These are phyloP conservation scores for Mamestra configurata DNA, from an alignment of 1,140 invertebrate genomes.

Conservation along the genomic window DNA sequence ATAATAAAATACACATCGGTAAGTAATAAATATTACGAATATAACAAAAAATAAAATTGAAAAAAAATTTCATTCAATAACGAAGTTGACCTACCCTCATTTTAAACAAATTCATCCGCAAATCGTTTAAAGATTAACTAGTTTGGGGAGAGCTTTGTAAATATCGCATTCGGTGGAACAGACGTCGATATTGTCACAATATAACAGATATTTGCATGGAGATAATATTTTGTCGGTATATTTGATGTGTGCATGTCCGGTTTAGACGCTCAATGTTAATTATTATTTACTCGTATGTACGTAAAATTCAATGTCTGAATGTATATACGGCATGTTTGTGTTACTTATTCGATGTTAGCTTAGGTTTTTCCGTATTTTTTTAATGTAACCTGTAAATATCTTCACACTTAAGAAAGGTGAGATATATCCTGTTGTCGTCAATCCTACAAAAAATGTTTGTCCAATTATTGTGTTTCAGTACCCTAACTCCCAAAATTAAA, in stretches of 20 bases:
- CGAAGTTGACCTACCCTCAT: constrained; percentile 7
- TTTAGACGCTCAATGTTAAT: constrained; percentile 18
- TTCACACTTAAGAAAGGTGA: neutral
- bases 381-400: neutral
- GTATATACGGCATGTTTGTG: constrained; percentile 49
- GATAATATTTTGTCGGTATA: constrained; percentile 3
- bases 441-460: too few species aligned
- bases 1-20: constrained; percentile 20
- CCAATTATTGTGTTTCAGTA: too few species aligned
- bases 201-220: constrained; percentile 11
- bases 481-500: too few species aligned
- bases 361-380: neutral
- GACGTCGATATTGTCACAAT: constrained; percentile 21
- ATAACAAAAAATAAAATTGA: neutral
- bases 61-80: constrained; percentile 2
- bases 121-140: constrained; percentile 21
- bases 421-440: too few species aligned
- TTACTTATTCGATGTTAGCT: constrained; percentile 18
- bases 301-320: constrained; percentile 45
- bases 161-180: constrained; percentile 31
- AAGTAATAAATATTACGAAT: constrained; percentile 27
- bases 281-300: constrained; percentile 26
- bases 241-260: constrained; percentile 44
- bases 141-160: constrained; percentile 47
- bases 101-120: constrained; percentile 38